Evolutionary conservation across 1,140 invertebrate species (phyloP).

Genomic region (Anastrepha obliqua): DNA sequence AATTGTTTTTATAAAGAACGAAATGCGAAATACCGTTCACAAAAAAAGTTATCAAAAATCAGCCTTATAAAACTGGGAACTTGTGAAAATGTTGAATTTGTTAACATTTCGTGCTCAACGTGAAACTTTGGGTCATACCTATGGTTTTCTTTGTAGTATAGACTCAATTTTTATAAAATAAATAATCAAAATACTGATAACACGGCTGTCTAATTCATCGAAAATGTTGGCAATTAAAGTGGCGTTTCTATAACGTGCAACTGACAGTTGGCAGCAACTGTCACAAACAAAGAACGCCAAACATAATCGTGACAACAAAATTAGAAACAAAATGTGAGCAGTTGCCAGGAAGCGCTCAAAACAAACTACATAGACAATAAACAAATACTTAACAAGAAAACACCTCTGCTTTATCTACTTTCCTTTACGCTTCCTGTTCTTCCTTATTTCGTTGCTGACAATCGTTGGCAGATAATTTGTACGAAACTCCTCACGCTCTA

Average conservation of each 20-base stretch:
- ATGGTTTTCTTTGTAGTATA: too few species aligned
- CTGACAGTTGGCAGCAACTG: slow-evolving; percentile 45
- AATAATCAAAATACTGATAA: too few species aligned
- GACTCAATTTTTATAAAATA: too few species aligned
- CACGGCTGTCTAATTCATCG: background rate
- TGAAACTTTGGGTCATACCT: too few species aligned
- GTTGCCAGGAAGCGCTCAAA: background rate
- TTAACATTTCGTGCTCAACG: too few species aligned
- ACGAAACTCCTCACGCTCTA: background rate
- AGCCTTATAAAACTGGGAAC: too few species aligned
- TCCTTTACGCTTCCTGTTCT: background rate
- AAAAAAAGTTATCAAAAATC: too few species aligned
- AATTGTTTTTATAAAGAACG: too few species aligned
- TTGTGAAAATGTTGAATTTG: too few species aligned
- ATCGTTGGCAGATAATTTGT: slow-evolving; percentile 2
- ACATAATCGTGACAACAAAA: slow-evolving; percentile 37
- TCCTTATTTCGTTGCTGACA: background rate
- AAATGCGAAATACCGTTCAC: too few species aligned
- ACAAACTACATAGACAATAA: background rate
- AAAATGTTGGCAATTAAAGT: slow-evolving; percentile 26
- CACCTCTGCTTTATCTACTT: background rate
- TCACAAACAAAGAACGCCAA: background rate
- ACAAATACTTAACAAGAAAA: background rate
- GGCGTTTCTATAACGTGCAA: slow-evolving; percentile 25
- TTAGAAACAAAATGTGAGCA: slow-evolving; percentile 12